A percentile compares a stretch with the other conserved stretches of the same genome.
phyloP scores from a whole-genome alignment of 2,888 invertebrate genomes.

The Dugesia japonica region DNA sequence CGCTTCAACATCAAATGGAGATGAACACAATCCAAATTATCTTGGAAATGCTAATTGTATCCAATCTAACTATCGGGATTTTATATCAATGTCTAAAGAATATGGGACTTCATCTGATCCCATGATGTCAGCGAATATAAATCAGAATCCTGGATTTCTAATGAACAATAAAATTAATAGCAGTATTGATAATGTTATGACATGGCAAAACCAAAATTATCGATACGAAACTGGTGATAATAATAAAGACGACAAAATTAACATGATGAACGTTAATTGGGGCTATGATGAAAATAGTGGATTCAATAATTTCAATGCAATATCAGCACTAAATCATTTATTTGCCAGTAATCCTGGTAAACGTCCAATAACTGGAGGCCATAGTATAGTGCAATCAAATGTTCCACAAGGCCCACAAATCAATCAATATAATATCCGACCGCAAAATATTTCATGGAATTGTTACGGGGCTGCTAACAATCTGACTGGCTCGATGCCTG shows the following conservation, averaged over 20 bases:
- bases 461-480: not conserved
- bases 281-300: not conserved
- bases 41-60: not conserved
- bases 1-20: not conserved
- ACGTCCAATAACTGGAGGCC: slow-evolving; percentile 22
- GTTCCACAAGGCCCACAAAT: not conserved
- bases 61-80: not conserved
- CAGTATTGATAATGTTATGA: slow-evolving; percentile 4
- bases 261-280: not conserved
- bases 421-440: not conserved
- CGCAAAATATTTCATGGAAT: not conserved
- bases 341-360: too few species aligned
- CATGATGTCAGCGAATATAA: not conserved
- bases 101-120: not conserved
- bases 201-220: not conserved
- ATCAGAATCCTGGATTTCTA: not conserved
- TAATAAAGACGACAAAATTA: not conserved
- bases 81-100: not conserved
- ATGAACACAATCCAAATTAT: not conserved
- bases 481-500: slow-evolving; percentile 16
- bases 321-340: too few species aligned
- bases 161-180: not conserved
- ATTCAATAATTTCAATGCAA: too few species aligned
- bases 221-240: not conserved
- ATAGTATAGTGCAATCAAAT: not conserved